phyloP scores from a whole-genome alignment of 2,888 invertebrate genomes.

The Drosophila longiperda region DNA sequence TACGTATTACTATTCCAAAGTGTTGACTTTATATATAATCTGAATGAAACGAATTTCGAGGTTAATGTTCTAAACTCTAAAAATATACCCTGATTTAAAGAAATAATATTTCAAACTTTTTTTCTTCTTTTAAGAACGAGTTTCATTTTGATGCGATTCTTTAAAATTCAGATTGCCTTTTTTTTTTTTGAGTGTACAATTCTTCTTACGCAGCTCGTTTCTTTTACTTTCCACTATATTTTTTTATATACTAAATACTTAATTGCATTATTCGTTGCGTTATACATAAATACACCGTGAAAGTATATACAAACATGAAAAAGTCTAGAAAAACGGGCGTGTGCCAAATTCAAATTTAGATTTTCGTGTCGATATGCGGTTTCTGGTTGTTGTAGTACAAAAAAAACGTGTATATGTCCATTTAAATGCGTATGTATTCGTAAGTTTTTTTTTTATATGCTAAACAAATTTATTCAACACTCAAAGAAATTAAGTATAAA shows the following conservation, averaged over 20 bases:
- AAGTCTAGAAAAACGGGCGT: conserved; percentile 41
- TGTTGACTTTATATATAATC: background rate
- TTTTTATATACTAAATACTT: background rate
- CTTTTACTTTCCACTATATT: background rate
- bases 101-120: background rate
- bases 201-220: background rate
- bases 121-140: background rate
- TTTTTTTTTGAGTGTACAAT: background rate
- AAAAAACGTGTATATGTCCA: conserved; percentile 9
- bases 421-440: conserved; percentile 18
- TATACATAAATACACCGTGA: background rate
- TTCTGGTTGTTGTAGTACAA: conserved; percentile 6
- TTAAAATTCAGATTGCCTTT: background rate
- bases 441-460: conserved; percentile 19
- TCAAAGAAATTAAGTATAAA: background rate
- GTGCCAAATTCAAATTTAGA: conserved; percentile 67
- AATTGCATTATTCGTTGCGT: background rate
- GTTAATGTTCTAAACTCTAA: background rate
- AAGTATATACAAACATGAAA: conserved; percentile 18
- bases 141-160: background rate
- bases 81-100: background rate
- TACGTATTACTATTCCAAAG: background rate
- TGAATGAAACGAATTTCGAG: background rate
- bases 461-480: conserved; percentile 7
- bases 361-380: conserved; percentile 55